Percentiles rank a stretch among this genome's conserved stretches.
Evolutionary conservation across 1,140 invertebrate species (phyloP).

Genomic region (Drosophila yakuba): DNA sequence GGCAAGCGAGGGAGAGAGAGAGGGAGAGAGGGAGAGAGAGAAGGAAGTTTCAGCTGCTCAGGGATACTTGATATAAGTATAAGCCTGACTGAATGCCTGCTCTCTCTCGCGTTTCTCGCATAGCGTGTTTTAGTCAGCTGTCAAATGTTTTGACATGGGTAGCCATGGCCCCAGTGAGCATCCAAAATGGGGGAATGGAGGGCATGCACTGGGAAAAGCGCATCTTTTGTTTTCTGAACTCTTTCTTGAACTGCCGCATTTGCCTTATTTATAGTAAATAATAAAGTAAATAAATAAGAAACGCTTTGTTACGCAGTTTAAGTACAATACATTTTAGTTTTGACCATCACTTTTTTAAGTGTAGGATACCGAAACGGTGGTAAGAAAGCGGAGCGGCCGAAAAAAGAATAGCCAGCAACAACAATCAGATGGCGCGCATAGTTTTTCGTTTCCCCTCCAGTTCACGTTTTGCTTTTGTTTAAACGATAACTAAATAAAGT

Average conservation of each 20-base stretch:
- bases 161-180: conserved; percentile 70
- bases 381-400: conserved; percentile 30
- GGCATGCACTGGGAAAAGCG: conserved; percentile 4
- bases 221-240: neutral
- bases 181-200: conserved; percentile 54
- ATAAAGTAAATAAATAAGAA: no score
- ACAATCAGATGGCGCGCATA: conserved; percentile 41
- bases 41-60: conserved; percentile 48
- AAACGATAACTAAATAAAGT: conserved; percentile 78
- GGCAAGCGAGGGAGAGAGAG: conserved; percentile 30
- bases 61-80: conserved; percentile 65
- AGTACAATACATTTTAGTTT: no score
- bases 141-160: conserved; percentile 85
- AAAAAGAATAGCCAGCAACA: conserved; percentile 30
- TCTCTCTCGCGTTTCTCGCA: conserved; percentile 48
- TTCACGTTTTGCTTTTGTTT: conserved; percentile 57
- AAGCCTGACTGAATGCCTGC: conserved; percentile 42
- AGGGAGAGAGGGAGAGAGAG: conserved; percentile 15
- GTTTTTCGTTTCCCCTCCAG: conserved; percentile 23
- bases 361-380: conserved; percentile 57
- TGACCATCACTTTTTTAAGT: neutral
- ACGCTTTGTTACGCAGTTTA: no score
- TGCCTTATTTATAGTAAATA: no score
- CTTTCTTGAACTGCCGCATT: no score
- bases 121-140: conserved; percentile 84